A percentile compares a stretch with the other conserved stretches of the same genome.
These are phyloP conservation scores for Lathamus discolor DNA, from an alignment of 2,113 vertebrate genomes.

Conservation along the genomic window DNA sequence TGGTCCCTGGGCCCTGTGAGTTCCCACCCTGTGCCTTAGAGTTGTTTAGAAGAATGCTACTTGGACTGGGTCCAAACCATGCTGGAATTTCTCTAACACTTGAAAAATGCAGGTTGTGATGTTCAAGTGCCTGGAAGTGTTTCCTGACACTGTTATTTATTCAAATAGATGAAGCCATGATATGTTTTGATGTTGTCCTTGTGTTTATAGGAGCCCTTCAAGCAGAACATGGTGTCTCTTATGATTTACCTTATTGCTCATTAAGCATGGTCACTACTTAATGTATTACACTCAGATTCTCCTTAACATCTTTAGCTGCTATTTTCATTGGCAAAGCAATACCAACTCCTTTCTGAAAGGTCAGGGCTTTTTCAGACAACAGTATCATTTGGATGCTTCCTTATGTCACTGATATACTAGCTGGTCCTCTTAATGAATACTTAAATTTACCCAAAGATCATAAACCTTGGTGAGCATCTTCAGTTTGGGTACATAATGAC, in stretches of 20 bases:
- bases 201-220: background rate
- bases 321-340: slow-evolving; percentile 48
- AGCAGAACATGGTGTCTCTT: background rate
- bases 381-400: slow-evolving; percentile 39
- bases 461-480: slow-evolving; percentile 60
- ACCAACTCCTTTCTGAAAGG: slow-evolving; percentile 32
- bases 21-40: background rate
- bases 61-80: background rate
- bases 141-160: background rate
- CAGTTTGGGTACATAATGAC: slow-evolving; percentile 42
- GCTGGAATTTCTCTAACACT: background rate
- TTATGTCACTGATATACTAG: slow-evolving; percentile 37
- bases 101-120: background rate
- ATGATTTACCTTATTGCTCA: background rate
- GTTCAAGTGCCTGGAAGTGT: background rate
- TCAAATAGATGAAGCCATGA: background rate
- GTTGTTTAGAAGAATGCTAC: background rate
- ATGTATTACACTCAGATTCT: background rate
- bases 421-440: slow-evolving; percentile 45
- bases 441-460: slow-evolving; percentile 57
- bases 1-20: background rate
- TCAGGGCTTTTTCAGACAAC: slow-evolving; percentile 52
- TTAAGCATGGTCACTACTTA: slow-evolving; percentile 34
- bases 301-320: slow-evolving; percentile 5
- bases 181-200: background rate